Conservation (phyloP, 2,797 vertebrate species). For the Perdix hodgsoniae region DNA sequence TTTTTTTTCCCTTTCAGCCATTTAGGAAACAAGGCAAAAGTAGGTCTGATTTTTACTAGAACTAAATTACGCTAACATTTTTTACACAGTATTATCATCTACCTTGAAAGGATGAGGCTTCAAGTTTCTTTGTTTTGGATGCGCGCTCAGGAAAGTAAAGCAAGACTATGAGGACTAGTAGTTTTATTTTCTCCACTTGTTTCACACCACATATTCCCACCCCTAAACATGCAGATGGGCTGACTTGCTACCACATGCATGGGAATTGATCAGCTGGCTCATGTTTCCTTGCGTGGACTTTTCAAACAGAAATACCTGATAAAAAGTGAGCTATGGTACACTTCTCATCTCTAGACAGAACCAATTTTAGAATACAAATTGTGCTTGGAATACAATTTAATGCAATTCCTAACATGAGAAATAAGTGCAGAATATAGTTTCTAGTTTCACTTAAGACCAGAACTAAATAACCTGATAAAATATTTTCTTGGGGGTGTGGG, state of each 20-base stretch:
- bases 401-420: rapidly evolving
- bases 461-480: background rate
- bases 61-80: background rate
- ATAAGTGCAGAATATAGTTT: background rate
- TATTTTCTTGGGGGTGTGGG: no score
- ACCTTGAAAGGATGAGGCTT: background rate
- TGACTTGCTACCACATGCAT: rapidly evolving
- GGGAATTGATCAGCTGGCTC: background rate
- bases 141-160: background rate
- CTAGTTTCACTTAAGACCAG: background rate
- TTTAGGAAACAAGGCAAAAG: background rate
- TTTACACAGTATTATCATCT: background rate
- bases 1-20: background rate
- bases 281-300: background rate
- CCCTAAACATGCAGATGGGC: background rate
- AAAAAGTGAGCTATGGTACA: rapidly evolving
- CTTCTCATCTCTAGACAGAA: background rate
- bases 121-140: background rate
- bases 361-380: background rate
- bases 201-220: background rate
- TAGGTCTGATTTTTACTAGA: background rate
- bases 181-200: background rate
- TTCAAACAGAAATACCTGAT: background rate
- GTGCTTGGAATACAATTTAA: background rate
- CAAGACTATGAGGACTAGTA: background rate